A percentile compares a stretch with the other conserved stretches of the same genome.
Evolutionary conservation across 2,797 vertebrate species (phyloP).

Genomic region (Avahi laniger): DNA sequence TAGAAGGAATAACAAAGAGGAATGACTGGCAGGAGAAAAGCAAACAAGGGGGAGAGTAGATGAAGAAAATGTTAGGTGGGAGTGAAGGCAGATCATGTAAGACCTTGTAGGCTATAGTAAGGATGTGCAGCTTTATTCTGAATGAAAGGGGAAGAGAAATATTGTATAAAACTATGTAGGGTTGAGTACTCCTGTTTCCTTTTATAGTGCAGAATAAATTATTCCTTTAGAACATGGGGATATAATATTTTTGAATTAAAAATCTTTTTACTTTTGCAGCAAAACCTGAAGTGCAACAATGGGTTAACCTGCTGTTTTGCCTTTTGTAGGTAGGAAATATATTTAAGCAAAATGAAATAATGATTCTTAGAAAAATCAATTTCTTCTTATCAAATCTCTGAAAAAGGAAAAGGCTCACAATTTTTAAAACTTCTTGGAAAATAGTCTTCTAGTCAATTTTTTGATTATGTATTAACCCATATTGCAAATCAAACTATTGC

Average conservation of each 20-base stretch:
- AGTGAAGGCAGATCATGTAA: background rate
- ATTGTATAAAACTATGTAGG: background rate
- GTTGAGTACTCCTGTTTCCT: background rate
- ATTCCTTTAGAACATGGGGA: background rate
- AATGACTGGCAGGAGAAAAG: background rate
- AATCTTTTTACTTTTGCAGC: background rate
- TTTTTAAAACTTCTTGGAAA: conserved; percentile 41
- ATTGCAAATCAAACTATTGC: conserved; percentile 57
- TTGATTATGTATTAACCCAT: conserved; percentile 49
- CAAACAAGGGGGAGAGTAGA: background rate
- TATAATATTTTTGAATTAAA: background rate
- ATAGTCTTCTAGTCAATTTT: background rate
- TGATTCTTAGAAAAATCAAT: conserved; percentile 40
- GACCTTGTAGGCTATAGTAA: background rate
- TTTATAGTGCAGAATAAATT: background rate
- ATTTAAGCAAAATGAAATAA: conserved; percentile 53
- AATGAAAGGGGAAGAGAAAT: background rate
- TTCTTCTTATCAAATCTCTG: conserved; percentile 59
- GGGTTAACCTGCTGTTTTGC: background rate
- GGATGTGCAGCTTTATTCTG: background rate
- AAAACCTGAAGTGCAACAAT: background rate
- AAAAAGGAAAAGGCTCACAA: conserved; percentile 42
- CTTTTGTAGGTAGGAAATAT: conserved; percentile 38
- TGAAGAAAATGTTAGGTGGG: background rate
- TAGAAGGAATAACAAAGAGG: background rate